These are phyloP conservation scores for Vireo altiloquus DNA, from an alignment of 2,113 vertebrate species.

Conservation along the genomic window DNA sequence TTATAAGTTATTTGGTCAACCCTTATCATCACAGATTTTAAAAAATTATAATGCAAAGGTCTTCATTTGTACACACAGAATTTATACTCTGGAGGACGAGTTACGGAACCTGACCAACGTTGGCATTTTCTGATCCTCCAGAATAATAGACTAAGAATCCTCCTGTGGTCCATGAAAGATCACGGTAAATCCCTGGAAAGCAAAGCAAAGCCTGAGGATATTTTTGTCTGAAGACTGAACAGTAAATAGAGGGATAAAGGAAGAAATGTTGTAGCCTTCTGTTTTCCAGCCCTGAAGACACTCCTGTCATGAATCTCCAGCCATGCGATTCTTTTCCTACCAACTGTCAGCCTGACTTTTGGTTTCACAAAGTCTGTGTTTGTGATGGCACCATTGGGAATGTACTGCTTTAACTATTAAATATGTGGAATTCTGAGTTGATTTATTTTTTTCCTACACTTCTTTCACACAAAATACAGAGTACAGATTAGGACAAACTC, in stretches of 20 bases:
- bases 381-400: neutral
- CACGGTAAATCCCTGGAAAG: neutral
- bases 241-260: neutral
- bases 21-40: neutral
- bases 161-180: neutral
- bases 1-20: neutral
- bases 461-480: neutral
- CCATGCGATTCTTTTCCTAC: neutral
- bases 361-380: neutral
- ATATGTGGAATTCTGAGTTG: neutral
- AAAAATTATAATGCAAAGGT: neutral
- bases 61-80: neutral
- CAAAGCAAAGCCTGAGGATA: neutral
- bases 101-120: neutral
- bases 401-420: neutral
- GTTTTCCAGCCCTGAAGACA: neutral
- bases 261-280: neutral
- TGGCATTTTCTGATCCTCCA: neutral
- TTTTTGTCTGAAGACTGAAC: neutral
- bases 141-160: neutral
- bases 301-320: neutral
- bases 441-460: neutral
- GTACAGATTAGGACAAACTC: neutral
- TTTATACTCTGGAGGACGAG: neutral
- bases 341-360: neutral